Percentiles rank a stretch among this genome's conserved stretches.
Conservation (phyloP, 2,797 vertebrate species). For the Enteromius mattozi region DNA sequence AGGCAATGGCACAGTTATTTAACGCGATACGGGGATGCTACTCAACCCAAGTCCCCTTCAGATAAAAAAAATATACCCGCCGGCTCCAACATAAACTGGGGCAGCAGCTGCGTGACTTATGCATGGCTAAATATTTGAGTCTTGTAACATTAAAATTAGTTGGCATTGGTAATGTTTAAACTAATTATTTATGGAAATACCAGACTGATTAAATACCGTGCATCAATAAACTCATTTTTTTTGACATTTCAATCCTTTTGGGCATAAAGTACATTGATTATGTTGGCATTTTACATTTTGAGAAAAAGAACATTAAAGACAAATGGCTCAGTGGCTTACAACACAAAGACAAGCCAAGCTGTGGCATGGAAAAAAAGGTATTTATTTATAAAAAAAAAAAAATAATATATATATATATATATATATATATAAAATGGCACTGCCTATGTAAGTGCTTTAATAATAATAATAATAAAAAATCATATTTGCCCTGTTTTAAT, state of each 20-base stretch:
- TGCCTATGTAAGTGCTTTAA: neutral
- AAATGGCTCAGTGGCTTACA: neutral
- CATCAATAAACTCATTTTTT: neutral
- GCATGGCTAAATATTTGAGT: neutral
- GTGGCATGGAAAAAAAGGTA: neutral
- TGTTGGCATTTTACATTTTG: neutral
- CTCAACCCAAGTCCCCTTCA: constrained; percentile 22
- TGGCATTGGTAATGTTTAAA: neutral
- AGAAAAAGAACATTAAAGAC: neutral
- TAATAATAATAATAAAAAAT: neutral
- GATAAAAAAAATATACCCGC: constrained; percentile 27
- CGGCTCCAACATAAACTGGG: constrained; percentile 38
- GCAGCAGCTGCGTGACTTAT: constrained; percentile 5
- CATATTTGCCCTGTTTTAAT: neutral
- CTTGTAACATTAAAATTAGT: neutral
- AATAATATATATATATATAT: too few species aligned
- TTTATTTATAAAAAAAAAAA: neutral
- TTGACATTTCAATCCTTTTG: neutral
- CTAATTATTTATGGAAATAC: neutral
- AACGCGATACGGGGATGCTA: constrained; percentile 48
- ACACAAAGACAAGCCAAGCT: neutral
- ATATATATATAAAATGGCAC: too few species aligned
- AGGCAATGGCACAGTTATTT: constrained; percentile 71
- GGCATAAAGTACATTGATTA: neutral
- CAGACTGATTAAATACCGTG: neutral